Evolutionary conservation across 2,113 vertebrate genomes (phyloP).

Genomic region (Tachysurus vachellii): DNA sequence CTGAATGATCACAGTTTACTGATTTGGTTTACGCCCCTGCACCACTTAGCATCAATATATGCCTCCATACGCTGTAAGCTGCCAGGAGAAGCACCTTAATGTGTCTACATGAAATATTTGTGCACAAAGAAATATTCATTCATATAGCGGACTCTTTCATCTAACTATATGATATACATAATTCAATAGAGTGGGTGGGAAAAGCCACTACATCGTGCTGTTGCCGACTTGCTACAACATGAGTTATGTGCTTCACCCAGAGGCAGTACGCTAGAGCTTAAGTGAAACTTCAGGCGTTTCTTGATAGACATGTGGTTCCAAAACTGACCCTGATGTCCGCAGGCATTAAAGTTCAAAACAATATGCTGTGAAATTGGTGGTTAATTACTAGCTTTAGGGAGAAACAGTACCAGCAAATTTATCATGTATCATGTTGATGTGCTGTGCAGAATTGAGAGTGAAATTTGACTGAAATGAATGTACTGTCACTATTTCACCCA

Average conservation of each 20-base stretch:
- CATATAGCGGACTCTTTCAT: conserved; percentile 2
- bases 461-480: neutral
- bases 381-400: conserved; percentile 6
- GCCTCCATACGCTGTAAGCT: conserved; percentile 5
- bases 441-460: neutral
- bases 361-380: conserved; percentile 5
- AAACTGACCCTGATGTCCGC: conserved; percentile 9
- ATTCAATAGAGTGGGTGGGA: neutral
- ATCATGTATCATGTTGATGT: neutral
- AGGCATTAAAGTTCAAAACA: conserved; percentile 12
- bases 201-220: neutral
- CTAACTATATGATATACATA: conserved; percentile 14
- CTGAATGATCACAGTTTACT: conserved; percentile 49
- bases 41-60: conserved; percentile 7
- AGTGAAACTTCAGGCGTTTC: neutral
- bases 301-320: conserved; percentile 8
- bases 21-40: conserved; percentile 12
- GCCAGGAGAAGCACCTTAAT: neutral
- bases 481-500: neutral
- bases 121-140: conserved; percentile 7
- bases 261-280: conserved; percentile 9
- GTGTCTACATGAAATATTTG: conserved; percentile 5
- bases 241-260: neutral
- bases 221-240: conserved; percentile 8
- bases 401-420: conserved; percentile 1